These are phyloP conservation scores for Dicranocentrus wangi DNA, from an alignment of 2,888 invertebrate species.

Conservation along the genomic window DNA sequence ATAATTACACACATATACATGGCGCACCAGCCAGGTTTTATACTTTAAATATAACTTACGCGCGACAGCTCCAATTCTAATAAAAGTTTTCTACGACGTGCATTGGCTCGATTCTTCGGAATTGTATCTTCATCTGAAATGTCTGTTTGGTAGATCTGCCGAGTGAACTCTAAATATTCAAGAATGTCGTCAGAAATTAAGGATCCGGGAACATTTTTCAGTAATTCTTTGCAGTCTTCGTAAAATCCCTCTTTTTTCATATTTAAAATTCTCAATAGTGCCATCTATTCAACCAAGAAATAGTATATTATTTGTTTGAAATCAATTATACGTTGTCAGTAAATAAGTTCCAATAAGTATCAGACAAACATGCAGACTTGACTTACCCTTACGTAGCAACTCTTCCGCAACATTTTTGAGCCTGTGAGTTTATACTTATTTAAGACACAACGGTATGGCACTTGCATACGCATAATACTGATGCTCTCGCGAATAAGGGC, in stretches of 20 bases:
- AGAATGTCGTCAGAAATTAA: slow-evolving; percentile 48
- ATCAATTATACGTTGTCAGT: not conserved
- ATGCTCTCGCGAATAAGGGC: slow-evolving; percentile 54
- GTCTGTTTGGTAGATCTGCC: slow-evolving; percentile 29
- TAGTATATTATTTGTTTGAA: slow-evolving; percentile 3
- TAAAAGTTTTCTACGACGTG: no score
- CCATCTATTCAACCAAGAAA: slow-evolving; percentile 61
- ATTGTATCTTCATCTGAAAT: slow-evolving; percentile 41
- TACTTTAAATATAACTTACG: slow-evolving; percentile 15
- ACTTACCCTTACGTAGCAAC: slow-evolving; percentile 32
- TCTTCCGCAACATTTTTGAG: slow-evolving; percentile 10
- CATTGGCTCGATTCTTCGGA: no score
- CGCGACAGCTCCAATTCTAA: slow-evolving; percentile 28
- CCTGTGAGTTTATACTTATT: slow-evolving; percentile 66
- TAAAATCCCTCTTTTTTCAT: slow-evolving; percentile 52
- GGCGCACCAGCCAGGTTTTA: not conserved
- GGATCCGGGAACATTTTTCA: slow-evolving; percentile 65
- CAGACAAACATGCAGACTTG: not conserved
- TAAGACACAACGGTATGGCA: slow-evolving; percentile 69
- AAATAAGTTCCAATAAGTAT: not conserved
- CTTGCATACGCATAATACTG: slow-evolving; percentile 62
- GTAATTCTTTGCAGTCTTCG: slow-evolving; percentile 68
- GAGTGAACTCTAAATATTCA: slow-evolving; percentile 42
- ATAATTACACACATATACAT: not conserved
- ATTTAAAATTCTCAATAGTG: slow-evolving; percentile 64